Conservation (phyloP, 2,888 invertebrate genomes). For the Platycnemis pennipes region DNA sequence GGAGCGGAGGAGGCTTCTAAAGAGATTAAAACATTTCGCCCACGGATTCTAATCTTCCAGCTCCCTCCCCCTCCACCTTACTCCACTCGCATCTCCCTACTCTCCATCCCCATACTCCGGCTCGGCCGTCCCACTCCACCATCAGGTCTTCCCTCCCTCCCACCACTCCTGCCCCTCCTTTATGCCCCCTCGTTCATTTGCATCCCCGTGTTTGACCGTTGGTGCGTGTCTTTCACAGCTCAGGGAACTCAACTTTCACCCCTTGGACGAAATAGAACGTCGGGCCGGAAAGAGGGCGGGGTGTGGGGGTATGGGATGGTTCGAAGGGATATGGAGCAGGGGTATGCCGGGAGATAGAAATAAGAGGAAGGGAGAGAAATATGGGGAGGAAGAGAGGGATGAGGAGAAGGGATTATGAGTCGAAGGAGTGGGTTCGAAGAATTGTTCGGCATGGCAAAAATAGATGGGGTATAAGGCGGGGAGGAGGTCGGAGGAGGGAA, state of each 20-base stretch:
- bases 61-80: too few relatives aligned
- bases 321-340: not conserved
- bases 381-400: not conserved
- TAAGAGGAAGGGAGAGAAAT: not conserved
- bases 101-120: not conserved
- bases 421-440: not conserved
- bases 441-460: conserved; percentile 20
- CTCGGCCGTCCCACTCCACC: not conserved
- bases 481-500: not conserved
- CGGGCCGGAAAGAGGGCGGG: not conserved
- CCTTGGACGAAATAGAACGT: conserved; percentile 63
- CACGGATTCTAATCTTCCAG: conserved; percentile 53
- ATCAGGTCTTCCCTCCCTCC: not conserved
- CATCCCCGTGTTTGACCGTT: conserved; percentile 58
- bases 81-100: not conserved
- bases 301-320: not conserved
- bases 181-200: not conserved
- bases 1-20: conserved; percentile 44
- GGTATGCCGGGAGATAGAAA: not conserved
- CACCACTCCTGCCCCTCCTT: not conserved
- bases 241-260: conserved; percentile 67
- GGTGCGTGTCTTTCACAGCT: conserved; percentile 62
- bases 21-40: conserved; percentile 67
- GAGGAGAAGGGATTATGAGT: conserved; percentile 4
- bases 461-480: conserved; percentile 2